Percentiles rank a stretch among this genome's conserved stretches.
phyloP scores from a whole-genome alignment of 2,113 vertebrate species.

The Sylvietta virens region DNA sequence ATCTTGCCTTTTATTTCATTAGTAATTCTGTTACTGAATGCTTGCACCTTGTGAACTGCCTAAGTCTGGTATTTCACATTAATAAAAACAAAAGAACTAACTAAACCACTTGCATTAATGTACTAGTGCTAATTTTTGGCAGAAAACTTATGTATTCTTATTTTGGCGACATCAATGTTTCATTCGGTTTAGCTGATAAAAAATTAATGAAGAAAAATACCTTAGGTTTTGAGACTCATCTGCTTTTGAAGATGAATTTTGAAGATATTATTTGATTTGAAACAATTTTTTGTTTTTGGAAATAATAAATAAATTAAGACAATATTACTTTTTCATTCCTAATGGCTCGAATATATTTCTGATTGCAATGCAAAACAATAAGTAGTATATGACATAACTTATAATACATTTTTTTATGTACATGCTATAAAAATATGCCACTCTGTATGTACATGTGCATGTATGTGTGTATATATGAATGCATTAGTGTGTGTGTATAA shows the following conservation, averaged over 20 bases:
- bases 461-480: background rate
- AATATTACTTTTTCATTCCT: background rate
- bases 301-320: background rate
- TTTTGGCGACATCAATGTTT: background rate
- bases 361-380: background rate
- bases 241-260: background rate
- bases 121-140: background rate
- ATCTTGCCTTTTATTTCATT: background rate
- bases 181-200: background rate
- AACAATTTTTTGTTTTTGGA: background rate
- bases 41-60: background rate
- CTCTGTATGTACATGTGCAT: fast-evolving
- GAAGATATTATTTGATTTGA: background rate
- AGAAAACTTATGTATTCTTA: background rate
- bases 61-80: background rate
- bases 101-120: background rate
- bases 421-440: background rate
- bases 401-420: background rate
- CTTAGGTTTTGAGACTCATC: background rate
- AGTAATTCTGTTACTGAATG: background rate
- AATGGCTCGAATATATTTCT: background rate
- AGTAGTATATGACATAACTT: background rate
- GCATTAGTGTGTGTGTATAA: background rate
- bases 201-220: background rate
- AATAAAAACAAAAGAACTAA: background rate